Base-by-base conservation (phyloP, 2,888 invertebrate species). In the Eucera pruinosa region DNA sequence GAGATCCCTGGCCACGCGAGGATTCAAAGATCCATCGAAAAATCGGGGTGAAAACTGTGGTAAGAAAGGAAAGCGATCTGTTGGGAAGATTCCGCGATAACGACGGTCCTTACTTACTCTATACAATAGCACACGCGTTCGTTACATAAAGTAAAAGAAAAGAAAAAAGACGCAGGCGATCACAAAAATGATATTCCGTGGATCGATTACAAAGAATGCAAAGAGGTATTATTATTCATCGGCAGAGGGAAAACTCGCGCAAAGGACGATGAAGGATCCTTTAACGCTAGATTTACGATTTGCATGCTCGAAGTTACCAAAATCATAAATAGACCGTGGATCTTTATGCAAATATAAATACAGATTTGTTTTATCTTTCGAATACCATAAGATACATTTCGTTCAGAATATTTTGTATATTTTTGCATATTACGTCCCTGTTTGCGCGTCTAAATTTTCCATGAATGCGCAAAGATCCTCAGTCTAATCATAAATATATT, bases 121-220 rank as follows among this genome's bases (percentile, higher is more conserved):
- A 27, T 20, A 30, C 20, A 9, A 2, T 9, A 30, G 11, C 30
- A 9, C 45, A 13, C 18, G 23, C 30, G n/a, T 52, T 43, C 11
- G 9, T 61, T 61, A 41, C 41, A 52, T 60, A 67, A 60, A 11
- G 25, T 11, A n/a, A n/a, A 41, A 30, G 23, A 41, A 9, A 25
- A 25, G 13, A n/a, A 20, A 27, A 18, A 11, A 52, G 48, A 57
- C 15, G 33, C 45, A 48, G 57, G 30, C 54, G 66, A 57, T 70
- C 48, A 18, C 55, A n/a, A 43, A 52, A 13, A 25, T 23, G 7
- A 23, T 39, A 3, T 39, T 39, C 15, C 20, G 27, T 36, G 48
- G 27, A 43, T 57, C 47, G 41, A 60, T 36, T 57, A 43, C 73
- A 73, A 74, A 57, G 47, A 62, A 57, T 48, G 74, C 55, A 30